phyloP scores from a whole-genome alignment of 2,113 vertebrate species.

The Aegotheles bennettii region DNA sequence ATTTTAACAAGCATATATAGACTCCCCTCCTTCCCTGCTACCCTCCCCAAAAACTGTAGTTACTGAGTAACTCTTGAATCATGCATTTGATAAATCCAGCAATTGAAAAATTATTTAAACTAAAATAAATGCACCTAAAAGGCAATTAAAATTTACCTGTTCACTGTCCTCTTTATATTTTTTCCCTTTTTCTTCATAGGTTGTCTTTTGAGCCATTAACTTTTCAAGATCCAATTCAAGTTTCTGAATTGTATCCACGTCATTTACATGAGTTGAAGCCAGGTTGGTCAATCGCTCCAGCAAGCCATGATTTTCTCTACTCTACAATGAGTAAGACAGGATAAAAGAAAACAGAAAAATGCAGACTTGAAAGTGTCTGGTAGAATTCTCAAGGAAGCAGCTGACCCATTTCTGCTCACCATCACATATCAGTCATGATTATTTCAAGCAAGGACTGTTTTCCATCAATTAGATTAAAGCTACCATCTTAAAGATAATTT shows the following conservation, averaged over 20 bases:
- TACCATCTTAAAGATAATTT: neutral
- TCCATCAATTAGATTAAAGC: neutral
- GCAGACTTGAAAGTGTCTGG: neutral
- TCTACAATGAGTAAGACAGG: conserved; percentile 66
- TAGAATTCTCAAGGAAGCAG: neutral
- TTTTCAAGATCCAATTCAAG: conserved; percentile 85
- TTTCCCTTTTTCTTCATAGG: conserved; percentile 77
- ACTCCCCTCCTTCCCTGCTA: neutral
- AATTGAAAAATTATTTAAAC: neutral
- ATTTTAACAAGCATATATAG: neutral
- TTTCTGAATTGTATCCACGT: conserved; percentile 79
- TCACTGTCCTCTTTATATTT: conserved; percentile 74
- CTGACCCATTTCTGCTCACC: neutral
- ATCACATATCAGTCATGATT: neutral
- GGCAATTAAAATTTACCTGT: conserved; percentile 70
- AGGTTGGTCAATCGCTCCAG: conserved; percentile 86
- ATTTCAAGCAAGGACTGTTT: neutral
- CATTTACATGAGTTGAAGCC: conserved; percentile 74
- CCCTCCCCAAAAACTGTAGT: neutral
- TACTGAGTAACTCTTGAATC: neutral
- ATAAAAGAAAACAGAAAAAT: neutral
- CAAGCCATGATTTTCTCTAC: conserved; percentile 86
- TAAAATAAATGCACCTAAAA: neutral
- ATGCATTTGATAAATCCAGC: neutral
- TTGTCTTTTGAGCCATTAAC: conserved; percentile 68